Conservation (phyloP, 2,888 invertebrate species). For the Patella ulyssiponensis region DNA sequence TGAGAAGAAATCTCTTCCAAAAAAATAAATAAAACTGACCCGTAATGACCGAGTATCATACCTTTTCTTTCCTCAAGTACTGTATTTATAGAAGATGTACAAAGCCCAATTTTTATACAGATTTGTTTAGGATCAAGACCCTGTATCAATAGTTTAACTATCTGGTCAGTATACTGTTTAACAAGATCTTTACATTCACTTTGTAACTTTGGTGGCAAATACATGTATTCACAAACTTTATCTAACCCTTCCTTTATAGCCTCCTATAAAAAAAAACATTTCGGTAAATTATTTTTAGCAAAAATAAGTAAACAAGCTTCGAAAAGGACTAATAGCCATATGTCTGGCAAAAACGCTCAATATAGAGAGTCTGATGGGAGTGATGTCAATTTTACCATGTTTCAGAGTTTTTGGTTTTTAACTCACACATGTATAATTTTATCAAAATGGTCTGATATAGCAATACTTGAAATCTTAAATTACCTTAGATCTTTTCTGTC, state of each 20-base stretch:
- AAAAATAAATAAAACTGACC: no score
- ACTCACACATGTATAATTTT: neutral
- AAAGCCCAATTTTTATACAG: conserved; percentile 26
- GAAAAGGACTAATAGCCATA: no score
- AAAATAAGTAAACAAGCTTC: no score
- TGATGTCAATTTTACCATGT: no score
- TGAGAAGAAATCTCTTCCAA: no score
- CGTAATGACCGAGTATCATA: no score
- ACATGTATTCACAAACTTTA: conserved; percentile 76
- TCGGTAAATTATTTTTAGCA: no score
- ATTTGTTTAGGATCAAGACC: conserved; percentile 29
- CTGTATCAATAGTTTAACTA: conserved; percentile 53
- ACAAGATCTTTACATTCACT: conserved; percentile 80
- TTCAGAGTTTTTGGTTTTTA: neutral
- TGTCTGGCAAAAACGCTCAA: no score
- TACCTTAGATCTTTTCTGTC: conserved; percentile 27
- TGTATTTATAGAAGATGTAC: neutral
- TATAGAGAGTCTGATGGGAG: no score
- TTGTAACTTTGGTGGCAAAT: conserved; percentile 79
- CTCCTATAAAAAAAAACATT: conserved; percentile 74
- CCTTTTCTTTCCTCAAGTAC: no score
- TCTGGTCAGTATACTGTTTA: conserved; percentile 56
- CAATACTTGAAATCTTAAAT: no score
- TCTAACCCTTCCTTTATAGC: conserved; percentile 82
- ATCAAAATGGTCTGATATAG: no score